These are phyloP conservation scores for Epiblema foenella DNA, from an alignment of 2,888 invertebrate genomes.

Conservation along the genomic window DNA sequence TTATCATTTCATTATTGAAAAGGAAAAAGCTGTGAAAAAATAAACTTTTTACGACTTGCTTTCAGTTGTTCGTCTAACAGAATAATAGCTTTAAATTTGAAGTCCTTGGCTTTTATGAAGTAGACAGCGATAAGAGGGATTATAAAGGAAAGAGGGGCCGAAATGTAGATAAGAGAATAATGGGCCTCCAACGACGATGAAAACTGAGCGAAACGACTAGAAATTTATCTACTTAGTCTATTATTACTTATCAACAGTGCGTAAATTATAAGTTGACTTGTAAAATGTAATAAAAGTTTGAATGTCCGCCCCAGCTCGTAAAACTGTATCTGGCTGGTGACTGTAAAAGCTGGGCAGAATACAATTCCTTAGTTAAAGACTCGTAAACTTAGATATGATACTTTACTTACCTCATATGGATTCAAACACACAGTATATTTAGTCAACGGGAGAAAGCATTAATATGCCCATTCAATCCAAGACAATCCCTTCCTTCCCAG, in stretches of 20 bases:
- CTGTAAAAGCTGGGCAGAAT: slow-evolving; percentile 18
- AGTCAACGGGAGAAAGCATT: too few relatives aligned
- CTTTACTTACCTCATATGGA: neutral
- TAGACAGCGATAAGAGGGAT: slow-evolving; percentile 75
- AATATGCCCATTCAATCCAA: too few relatives aligned
- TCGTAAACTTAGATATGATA: neutral
- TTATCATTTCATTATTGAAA: slow-evolving; percentile 59
- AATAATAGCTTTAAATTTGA: slow-evolving; percentile 75
- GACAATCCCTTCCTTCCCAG: too few relatives aligned
- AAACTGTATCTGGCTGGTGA: slow-evolving; percentile 28
- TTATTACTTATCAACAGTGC: slow-evolving; percentile 52
- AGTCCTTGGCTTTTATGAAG: slow-evolving; percentile 73
- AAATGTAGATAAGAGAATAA: slow-evolving; percentile 76
- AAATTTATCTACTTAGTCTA: slow-evolving; percentile 55
- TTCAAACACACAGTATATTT: too few relatives aligned
- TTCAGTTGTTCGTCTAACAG: slow-evolving; percentile 64
- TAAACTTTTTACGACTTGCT: slow-evolving; percentile 67
- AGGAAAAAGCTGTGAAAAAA: slow-evolving; percentile 58
- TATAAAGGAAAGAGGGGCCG: slow-evolving; percentile 72
- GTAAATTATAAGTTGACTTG: slow-evolving; percentile 43
- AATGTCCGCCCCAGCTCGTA: slow-evolving; percentile 29
- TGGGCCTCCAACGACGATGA: slow-evolving; percentile 67
- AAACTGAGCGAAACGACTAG: slow-evolving; percentile 63
- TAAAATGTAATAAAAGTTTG: slow-evolving; percentile 40
- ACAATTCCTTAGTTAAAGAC: neutral